Evolutionary conservation across 1,140 invertebrate species (phyloP), one percentile per base, ranked within the genome.

Genomic region (Lysiphlebus fabarum): DNA sequence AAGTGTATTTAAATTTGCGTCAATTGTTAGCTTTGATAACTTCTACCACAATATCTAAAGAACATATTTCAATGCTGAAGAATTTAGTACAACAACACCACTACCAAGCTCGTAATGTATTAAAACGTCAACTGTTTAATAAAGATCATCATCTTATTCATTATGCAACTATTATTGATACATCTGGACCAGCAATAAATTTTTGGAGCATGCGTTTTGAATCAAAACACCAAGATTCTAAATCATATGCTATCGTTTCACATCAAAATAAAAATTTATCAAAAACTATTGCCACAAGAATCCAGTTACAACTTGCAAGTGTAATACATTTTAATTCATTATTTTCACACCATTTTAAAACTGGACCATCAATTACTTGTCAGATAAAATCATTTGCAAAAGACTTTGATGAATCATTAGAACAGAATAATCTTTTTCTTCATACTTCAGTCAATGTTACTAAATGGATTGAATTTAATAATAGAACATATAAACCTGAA

Each of bases 391-490:
- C 53, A 12, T 14, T 59, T 12, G 14, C 40, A 3, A 43, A 17
- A 1, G 7, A 4, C 40, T 47, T 42, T 44, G 34, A 43, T 11
- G 10, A 36, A 44, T 17, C 17, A 17, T 7, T 45, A 10, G 26
- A 38, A 38, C 1, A 17, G 12, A 10, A 17, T 38, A 12, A 12
- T 14, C 7, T 40, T 40, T 14, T 41, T 8, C 11, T 6, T 14
- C 4, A 36, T 4, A 53, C 1, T 40, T 8, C 2, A 6, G 40
- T 36, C 10, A 51, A 8, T 10, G n/a, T 53, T 5, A 26, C 6
- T 53, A 53, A 59, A n/a, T 59, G 50, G 58, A n/a, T 59, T 38
- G 44, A 53, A 47, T 17, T 33, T 42, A 38, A 26, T 53, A 42
- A 49, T 8, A 59, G 41, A n/a, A 14, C 11, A 11, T 59, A 53